Conservation (phyloP, 2,888 invertebrate species). For the Idaea straminata region DNA sequence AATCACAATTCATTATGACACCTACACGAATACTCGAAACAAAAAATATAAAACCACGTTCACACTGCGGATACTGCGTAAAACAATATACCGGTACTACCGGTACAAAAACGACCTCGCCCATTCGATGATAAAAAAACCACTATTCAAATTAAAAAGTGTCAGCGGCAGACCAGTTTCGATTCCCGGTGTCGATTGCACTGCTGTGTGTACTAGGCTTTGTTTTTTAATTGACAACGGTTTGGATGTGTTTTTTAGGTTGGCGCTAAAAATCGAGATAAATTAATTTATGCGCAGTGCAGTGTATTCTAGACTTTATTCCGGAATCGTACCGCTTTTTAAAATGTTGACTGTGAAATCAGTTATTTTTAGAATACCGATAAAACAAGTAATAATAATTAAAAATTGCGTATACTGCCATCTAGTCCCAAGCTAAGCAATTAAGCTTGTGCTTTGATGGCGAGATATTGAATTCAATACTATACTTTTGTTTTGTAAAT, state of each 20-base stretch:
- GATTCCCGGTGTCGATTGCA: constrained; percentile 1
- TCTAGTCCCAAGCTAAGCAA: no score
- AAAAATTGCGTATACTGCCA: no score
- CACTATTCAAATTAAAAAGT: constrained; percentile 52
- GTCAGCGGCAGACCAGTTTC: constrained; percentile 40
- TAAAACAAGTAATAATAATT: no score
- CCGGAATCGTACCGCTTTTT: no score
- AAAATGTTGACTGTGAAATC: no score
- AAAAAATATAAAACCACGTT: not conserved
- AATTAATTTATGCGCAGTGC: no score
- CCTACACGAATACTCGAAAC: not conserved
- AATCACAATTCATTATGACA: not conserved
- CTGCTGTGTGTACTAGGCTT: not conserved
- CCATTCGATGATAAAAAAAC: constrained; percentile 32
- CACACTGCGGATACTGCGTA: not conserved
- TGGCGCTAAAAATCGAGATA: not conserved
- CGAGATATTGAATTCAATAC: no score
- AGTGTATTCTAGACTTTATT: no score
- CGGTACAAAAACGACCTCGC: constrained; percentile 21
- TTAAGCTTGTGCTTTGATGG: no score
- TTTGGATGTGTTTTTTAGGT: not conserved
- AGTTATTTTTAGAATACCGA: no score
- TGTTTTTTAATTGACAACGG: not conserved
- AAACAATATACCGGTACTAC: not conserved
- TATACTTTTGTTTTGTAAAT: no score